Base-by-base conservation (phyloP, 2,888 invertebrate species). In the Rotaria magnacalcarata region DNA sequence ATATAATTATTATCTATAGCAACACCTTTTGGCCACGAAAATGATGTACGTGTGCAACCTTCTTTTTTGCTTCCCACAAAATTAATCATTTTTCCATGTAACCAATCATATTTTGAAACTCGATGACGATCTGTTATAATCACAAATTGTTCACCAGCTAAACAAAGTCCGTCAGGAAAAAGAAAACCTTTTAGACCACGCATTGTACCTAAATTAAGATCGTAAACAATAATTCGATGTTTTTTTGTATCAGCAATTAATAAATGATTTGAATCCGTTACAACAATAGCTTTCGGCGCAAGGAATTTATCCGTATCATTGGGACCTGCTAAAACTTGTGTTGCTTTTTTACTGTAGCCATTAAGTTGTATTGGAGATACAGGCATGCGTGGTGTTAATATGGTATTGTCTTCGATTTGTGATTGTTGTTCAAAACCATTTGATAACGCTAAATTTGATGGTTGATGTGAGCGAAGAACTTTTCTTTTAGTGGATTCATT, bases 1-100 rank as follows among this genome's bases (percentile, higher is more conserved):
- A 67, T 8, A 27, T n/a, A 67, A 34, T 27, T 67, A 67, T 27
- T 67, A 27, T 67, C 67, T 16, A 67, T 67, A 14, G 67, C 67
- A n/a, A 67, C 67, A 67, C 67, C 67, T 27, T 67, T 67, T 67
- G 67, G 67, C 67, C 67, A 67, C 11, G 67, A 67, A 67, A 67
- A 67, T n/a, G 67, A 67, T 11, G 67, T 34, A 10, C 19, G n/a
- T 67, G 67, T 67, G 27, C 67, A 67, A 16, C 67, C 67, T 67
- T 67, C 67, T 67, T 67, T 67, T 67, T 67, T 67, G 27, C 67
- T 67, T 27, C 67, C 67, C 27, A 67, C 27, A 34, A 27, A 67
- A 67, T 24, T 67, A n/a, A 67, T 14, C 34, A 67, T n/a, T 67
- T 67, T 67, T 7, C 67, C 67, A 67, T 67, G 5, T 10, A 27